phyloP scores from a whole-genome alignment of 2,797 vertebrate genomes.

The Cyclopterus lumpus region DNA sequence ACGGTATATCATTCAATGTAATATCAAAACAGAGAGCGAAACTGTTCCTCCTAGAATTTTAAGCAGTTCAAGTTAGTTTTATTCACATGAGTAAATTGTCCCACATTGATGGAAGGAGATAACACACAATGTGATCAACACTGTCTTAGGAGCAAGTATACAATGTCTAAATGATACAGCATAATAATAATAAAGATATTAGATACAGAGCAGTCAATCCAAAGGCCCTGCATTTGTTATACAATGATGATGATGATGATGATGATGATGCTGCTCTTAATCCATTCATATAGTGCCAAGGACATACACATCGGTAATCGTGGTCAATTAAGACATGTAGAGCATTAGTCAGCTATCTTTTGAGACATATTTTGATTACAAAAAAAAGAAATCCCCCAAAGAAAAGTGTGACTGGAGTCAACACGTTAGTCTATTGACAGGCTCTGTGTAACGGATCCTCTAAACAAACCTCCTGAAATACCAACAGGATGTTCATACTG shows the following conservation, averaged over 20 bases:
- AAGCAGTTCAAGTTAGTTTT: neutral
- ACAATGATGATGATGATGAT: neutral
- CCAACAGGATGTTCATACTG: neutral
- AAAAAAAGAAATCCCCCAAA: neutral
- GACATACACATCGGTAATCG: neutral
- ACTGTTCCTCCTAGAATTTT: neutral
- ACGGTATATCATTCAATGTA: neutral
- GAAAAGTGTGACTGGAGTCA: neutral
- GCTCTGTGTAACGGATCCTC: neutral
- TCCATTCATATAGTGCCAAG: neutral
- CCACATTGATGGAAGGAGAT: neutral
- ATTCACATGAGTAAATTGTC: neutral
- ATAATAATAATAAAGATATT: neutral
- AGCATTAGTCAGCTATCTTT: neutral
- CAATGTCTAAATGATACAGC: neutral
- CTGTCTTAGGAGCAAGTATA: neutral
- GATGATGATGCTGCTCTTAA: neutral
- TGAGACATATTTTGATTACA: neutral
- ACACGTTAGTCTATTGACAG: neutral
- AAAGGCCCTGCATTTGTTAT: neutral
- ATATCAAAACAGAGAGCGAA: neutral
- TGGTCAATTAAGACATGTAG: neutral
- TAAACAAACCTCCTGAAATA: neutral
- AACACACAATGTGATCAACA: neutral
- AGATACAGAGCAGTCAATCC: neutral